Evolutionary conservation across 37 sponge, comb jelly and placozoan species (phyloP), one percentile per base, ranked within the genome.

Genomic region (Hormiphora californensis): DNA sequence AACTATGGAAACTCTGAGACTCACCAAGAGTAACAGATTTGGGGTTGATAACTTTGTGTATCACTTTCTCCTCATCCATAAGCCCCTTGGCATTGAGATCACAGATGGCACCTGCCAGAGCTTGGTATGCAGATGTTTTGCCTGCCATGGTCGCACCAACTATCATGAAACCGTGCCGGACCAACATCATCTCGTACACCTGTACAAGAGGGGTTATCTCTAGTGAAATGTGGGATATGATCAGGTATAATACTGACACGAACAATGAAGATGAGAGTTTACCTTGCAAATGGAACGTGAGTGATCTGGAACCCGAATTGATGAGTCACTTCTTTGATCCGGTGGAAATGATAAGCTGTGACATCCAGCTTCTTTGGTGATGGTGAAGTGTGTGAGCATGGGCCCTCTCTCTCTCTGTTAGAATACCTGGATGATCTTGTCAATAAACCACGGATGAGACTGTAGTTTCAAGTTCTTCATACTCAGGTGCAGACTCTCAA

Each of bases 161-260:
- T 5, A 97, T 93, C 98, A 97, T 97, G 88, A 97, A 97, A 9
- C 98, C 98, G 57, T 97, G 98, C 15, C 98, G 90, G 0, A 97
- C 98, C 54, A 97, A 81, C 94, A 97, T 97, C 98, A 97, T 97
- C 91, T 97, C 98, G 63, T 94, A 97, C 1, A 97, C 91, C 93
- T 95, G 89, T 0, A 43, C 9, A 78, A n/a, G n/a, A n/a, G n/a
- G n/a, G n/a, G n/a, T n/a, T n/a, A n/a, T n/a, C n/a, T n/a, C n/a
- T n/a, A n/a, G n/a, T n/a, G n/a, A n/a, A n/a, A n/a, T n/a, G n/a
- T n/a, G n/a, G n/a, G n/a, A n/a, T n/a, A n/a, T n/a, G n/a, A n/a
- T n/a, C n/a, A n/a, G n/a, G n/a, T n/a, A n/a, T n/a, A n/a, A n/a
- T n/a, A n/a, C n/a, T n/a, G n/a, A n/a, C n/a, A n/a, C n/a, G n/a